Evolutionary conservation across 2,888 invertebrate species (phyloP).

Genomic region (Adineta ricciae): DNA sequence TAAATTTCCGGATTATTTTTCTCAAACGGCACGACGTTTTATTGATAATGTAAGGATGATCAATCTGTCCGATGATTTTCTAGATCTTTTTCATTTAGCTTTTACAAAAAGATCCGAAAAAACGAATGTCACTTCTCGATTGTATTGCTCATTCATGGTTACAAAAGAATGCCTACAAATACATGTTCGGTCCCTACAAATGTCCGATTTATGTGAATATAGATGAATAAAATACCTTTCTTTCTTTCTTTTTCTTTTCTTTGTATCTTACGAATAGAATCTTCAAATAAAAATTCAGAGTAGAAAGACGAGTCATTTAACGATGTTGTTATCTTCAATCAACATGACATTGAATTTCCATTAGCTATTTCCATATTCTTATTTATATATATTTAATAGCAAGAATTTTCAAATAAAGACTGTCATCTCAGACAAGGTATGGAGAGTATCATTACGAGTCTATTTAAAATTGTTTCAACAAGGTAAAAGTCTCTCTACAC

Average conservation of each 20-base stretch:
- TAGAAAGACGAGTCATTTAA: too few relatives aligned
- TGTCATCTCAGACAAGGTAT: not conserved
- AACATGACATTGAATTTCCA: too few relatives aligned
- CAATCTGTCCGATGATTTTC: too few relatives aligned
- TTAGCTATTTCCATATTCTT: too few relatives aligned
- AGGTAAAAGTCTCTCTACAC: not conserved
- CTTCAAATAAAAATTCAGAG: too few relatives aligned
- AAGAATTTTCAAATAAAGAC: too few relatives aligned
- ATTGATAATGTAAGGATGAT: constrained; percentile 46
- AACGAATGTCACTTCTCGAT: constrained; percentile 63
- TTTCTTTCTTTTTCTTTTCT: not conserved
- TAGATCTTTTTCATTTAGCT: constrained; percentile 52
- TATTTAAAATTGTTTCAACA: not conserved
- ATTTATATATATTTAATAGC: too few relatives aligned
- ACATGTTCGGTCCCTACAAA: constrained; percentile 10
- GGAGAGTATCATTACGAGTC: not conserved
- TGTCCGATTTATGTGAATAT: constrained; percentile 14
- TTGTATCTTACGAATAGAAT: too few relatives aligned
- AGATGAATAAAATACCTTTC: not conserved
- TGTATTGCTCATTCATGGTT: constrained; percentile 75
- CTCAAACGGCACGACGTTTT: constrained; percentile 50
- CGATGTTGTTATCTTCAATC: too few relatives aligned
- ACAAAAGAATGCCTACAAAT: constrained; percentile 36
- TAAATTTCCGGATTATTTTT: constrained; percentile 49
- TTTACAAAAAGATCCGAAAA: constrained; percentile 65